Percentiles rank a stretch among this genome's conserved stretches.
These are phyloP conservation scores for Sesamia nonagrioides DNA, from an alignment of 1,140 invertebrate species.

Conservation along the genomic window DNA sequence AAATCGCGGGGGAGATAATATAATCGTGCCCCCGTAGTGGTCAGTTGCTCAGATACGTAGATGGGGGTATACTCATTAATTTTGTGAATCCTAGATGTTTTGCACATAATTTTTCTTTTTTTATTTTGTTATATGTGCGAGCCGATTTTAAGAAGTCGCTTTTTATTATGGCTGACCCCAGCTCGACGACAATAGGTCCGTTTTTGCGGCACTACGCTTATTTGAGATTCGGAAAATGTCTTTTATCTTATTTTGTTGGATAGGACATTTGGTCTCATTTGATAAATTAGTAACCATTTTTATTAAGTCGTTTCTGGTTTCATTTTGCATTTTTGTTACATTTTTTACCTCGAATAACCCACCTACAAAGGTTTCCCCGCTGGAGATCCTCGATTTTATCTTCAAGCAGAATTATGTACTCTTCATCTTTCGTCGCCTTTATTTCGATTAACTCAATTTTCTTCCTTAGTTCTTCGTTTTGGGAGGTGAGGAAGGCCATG, in stretches of 20 bases:
- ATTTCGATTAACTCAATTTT: slow-evolving; percentile 44
- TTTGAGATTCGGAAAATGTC: too few species aligned
- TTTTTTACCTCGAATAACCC: slow-evolving; percentile 47
- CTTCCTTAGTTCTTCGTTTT: too few species aligned
- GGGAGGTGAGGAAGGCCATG: too few species aligned
- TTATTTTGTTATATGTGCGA: too few species aligned
- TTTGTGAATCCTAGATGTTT: slow-evolving; percentile 44
- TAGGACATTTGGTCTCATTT: too few species aligned
- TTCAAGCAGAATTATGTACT: slow-evolving; percentile 38
- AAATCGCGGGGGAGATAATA: slow-evolving; percentile 50
- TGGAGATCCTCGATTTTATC: slow-evolving; percentile 46
- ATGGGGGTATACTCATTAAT: slow-evolving; percentile 45
- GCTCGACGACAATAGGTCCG: too few species aligned
- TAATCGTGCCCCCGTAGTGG: slow-evolving; percentile 41
- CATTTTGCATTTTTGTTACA: too few species aligned
- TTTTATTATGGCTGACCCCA: too few species aligned
- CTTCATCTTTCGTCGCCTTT: slow-evolving; percentile 15
- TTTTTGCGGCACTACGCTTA: too few species aligned
- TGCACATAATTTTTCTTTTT: slow-evolving; percentile 42
- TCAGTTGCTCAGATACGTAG: slow-evolving; percentile 54
- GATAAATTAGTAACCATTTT: too few species aligned
- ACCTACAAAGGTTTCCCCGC: background rate
- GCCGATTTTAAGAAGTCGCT: slow-evolving; percentile 42
- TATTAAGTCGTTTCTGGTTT: too few species aligned
- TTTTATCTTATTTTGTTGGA: too few species aligned